phyloP scores from a whole-genome alignment of 2,113 vertebrate genomes.

The Dipodomys stephensi region DNA sequence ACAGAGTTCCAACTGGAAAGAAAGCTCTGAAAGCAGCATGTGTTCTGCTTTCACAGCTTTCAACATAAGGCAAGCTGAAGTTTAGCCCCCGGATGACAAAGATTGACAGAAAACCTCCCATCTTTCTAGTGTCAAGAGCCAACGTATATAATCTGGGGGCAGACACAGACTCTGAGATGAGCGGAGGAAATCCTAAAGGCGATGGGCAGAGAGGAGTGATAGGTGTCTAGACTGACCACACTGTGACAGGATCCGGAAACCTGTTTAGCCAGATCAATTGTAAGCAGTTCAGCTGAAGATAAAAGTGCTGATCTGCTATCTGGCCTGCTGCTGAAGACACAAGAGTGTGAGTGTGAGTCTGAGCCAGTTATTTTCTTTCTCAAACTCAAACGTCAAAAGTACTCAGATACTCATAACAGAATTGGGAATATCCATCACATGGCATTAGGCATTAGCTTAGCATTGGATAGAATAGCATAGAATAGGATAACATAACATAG shows the following conservation, averaged over 20 bases:
- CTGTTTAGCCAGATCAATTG: rapidly evolving
- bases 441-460: not conserved
- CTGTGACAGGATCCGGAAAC: too few relatives aligned
- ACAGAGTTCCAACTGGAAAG: not conserved
- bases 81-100: not conserved
- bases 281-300: too few relatives aligned
- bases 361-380: not conserved
- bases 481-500: too few relatives aligned
- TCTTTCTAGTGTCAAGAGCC: not conserved
- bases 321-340: not conserved
- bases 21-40: not conserved
- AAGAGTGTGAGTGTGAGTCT: not conserved
- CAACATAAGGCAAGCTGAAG: not conserved
- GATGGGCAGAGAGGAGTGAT: not conserved
- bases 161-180: not conserved
- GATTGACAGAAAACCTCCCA: not conserved
- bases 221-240: too few relatives aligned
- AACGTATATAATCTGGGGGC: too few relatives aligned
- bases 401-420: not conserved
- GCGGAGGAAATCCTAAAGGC: rapidly evolving
- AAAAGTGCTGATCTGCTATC: not conserved
- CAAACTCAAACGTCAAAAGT: not conserved
- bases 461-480: not conserved
- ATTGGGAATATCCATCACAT: not conserved
- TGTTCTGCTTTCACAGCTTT: not conserved